Base-by-base conservation (phyloP, 1,140 invertebrate genomes). In the Aphelenchoides fujianensis region DNA sequence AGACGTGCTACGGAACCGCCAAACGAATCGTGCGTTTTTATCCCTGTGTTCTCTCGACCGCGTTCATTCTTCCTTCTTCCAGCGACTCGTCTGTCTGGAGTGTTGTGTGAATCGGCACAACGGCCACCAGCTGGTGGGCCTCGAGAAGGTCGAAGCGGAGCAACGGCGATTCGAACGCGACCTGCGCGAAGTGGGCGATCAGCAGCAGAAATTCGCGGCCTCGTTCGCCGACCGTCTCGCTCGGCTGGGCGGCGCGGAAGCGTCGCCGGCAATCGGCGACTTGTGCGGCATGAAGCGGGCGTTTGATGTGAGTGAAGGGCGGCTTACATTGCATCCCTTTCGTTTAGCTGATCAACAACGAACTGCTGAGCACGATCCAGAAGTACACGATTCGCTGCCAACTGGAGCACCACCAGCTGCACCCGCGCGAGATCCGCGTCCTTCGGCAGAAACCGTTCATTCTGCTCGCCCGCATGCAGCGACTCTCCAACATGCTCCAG, bases 21-120 rank as follows among this genome's bases (percentile, higher is more conserved):
- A 53, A 70, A 12, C 1, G 12, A 16, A 23, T 28, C 3, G 69
- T 48, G 53, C 27, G 28, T 28, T 19, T 16, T 34, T 41, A 70
- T 28, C 23, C n/a, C n/a, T n/a, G n/a, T n/a, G n/a, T n/a, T n/a
- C n/a, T n/a, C n/a, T n/a, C n/a, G n/a, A 52, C 37, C 7, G 16
- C 7, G 37, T 27, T 5, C 2, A 23, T 16, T 12, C 30, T 1
- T 12, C 41, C n/a, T n/a, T n/a, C n/a, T 68, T 78, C 74, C 31
- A 80, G 69, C 28, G 37, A 37, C 57, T 79, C 9, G 63, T 69
- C 16, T 79, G 78, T 57, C 52, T 79, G n/a, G 74, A 80, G 54
- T 80, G 78, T 68, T 80, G 78, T 52, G 79, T 80, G 1, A 74
- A 80, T 36, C 27, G 53, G 31, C 78, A 80, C 69, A 80, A 80